Base-by-base conservation (phyloP, 2,113 vertebrate genomes). In the Caloenas nicobarica region DNA sequence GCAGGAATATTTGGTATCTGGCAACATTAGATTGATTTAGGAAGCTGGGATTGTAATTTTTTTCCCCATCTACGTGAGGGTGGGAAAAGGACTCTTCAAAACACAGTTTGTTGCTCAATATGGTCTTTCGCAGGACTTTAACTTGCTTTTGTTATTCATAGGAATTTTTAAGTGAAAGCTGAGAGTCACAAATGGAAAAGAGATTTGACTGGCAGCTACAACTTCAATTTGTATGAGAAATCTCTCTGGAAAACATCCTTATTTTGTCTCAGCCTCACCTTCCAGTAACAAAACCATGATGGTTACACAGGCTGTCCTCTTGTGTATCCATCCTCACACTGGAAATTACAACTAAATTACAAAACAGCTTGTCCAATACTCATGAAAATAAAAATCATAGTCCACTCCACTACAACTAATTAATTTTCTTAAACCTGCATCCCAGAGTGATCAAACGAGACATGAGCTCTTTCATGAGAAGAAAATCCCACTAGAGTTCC, bases 381-480 rank as follows among this genome's bases (percentile, higher is more conserved):
- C 1, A 0, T n/a, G 81, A 85, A 95, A 95, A 92, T 61, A 87
- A 76, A 96, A 95, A 57, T 87, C 54, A 57, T 9, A 92, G 89
- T 87, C 93, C 89, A 88, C 65, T 94, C 91, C 42, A 70, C 56
- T 84, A 58, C 70, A 81, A 80, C 68, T 95, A 97, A 94, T 96
- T 96, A 95, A 94, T 95, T 94, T 95, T 65, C 78, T 79, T 95
- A 88, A 92, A 96, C 76, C 62, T 46, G 50, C 58, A 79, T 72
- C 87, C 87, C 87, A 76, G 65, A 76, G 84, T 34, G 84, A 95
- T 92, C 93, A 97, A 94, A 95, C 85, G 58, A 95, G 84, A 95
- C 94, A 93, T 3, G 26, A 95, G 73, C 66, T 87, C 93, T 95
- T 97, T 89, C 91, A 91, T 42, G 74, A 96, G 66, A 82, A 79